These are phyloP conservation scores for Echiichthys vipera DNA, from an alignment of 2,797 vertebrate genomes.

Conservation along the genomic window DNA sequence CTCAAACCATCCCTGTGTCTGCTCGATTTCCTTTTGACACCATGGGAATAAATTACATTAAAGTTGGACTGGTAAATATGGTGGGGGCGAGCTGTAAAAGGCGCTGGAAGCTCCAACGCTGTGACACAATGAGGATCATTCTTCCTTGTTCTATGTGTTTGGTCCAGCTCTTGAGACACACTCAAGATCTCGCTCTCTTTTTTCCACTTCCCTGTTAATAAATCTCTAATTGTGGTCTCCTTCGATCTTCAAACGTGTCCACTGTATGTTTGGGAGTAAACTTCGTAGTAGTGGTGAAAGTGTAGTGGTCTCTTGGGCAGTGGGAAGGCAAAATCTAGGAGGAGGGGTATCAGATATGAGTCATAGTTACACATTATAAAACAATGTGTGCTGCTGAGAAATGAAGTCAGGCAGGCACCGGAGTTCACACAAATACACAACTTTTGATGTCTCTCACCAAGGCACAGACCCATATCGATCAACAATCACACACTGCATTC, in stretches of 20 bases:
- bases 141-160: constrained; percentile 44
- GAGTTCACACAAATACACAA: constrained; percentile 20
- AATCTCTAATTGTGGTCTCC: constrained; percentile 27
- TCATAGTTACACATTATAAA: constrained; percentile 54
- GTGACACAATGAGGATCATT: constrained; percentile 64
- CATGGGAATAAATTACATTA: constrained; percentile 62
- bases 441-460: constrained; percentile 4
- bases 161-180: constrained; percentile 33
- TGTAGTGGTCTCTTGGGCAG: constrained; percentile 1
- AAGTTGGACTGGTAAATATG: constrained; percentile 51
- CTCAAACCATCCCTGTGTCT: constrained; percentile 54
- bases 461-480: not conserved
- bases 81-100: constrained; percentile 43
- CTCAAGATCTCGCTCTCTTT: not conserved
- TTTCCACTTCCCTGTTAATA: constrained; percentile 29
- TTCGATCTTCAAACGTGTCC: constrained; percentile 21
- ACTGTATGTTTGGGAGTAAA: constrained; percentile 8
- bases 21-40: constrained; percentile 46
- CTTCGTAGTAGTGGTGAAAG: not conserved
- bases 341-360: constrained; percentile 38
- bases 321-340: constrained; percentile 36
- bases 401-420: constrained; percentile 8
- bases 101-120: constrained; percentile 39
- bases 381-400: constrained; percentile 45
- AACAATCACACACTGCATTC: too few relatives aligned